A percentile compares a stretch with the other conserved stretches of the same genome.
phyloP scores from a whole-genome alignment of 1,140 invertebrate species.

The Procambarus clarkii region DNA sequence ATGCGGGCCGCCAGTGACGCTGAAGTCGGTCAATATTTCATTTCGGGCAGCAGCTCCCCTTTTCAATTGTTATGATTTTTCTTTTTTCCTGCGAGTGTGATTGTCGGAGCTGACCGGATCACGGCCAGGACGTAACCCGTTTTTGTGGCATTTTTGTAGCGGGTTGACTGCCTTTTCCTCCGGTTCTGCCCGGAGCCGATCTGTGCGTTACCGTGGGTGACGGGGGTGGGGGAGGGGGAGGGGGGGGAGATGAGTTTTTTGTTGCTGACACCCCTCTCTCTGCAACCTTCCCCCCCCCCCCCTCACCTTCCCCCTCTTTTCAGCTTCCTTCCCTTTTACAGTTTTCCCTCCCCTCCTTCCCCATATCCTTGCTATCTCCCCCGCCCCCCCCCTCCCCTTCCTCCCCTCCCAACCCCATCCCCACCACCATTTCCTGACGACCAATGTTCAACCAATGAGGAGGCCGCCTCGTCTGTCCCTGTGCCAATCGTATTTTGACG shows the following conservation, averaged over 20 bases:
- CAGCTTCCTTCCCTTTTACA: too few species aligned
- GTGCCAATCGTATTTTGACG: slow-evolving; percentile 63
- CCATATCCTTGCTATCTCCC: not conserved
- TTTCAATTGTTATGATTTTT: slow-evolving; percentile 44
- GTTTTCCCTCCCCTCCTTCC: not conserved
- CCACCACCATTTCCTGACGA: slow-evolving; percentile 46
- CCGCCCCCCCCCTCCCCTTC: not conserved
- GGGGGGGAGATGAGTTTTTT: slow-evolving; percentile 16
- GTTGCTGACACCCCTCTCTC: not conserved
- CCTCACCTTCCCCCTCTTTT: not conserved
- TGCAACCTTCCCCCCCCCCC: not conserved
- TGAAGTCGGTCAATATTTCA: slow-evolving; percentile 40
- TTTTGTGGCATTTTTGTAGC: slow-evolving; percentile 12
- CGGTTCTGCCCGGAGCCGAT: not conserved
- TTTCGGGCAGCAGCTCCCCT: slow-evolving; percentile 26
- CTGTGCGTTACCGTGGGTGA: slow-evolving; percentile 20
- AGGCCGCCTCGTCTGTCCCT: slow-evolving; percentile 29
- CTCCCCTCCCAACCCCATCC: not conserved
- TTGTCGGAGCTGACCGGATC: slow-evolving; percentile 22
- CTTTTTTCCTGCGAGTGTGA: not conserved
- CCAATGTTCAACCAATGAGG: slow-evolving; percentile 47
- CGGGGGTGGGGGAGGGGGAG: too few species aligned
- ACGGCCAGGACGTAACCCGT: not conserved
- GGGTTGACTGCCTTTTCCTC: slow-evolving; percentile 2
- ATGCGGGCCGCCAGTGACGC: too few species aligned